Percentiles rank a stretch among this genome's conserved stretches.
These are phyloP conservation scores for Pinctada fucata DNA, from an alignment of 2,888 invertebrate genomes.

Conservation along the genomic window DNA sequence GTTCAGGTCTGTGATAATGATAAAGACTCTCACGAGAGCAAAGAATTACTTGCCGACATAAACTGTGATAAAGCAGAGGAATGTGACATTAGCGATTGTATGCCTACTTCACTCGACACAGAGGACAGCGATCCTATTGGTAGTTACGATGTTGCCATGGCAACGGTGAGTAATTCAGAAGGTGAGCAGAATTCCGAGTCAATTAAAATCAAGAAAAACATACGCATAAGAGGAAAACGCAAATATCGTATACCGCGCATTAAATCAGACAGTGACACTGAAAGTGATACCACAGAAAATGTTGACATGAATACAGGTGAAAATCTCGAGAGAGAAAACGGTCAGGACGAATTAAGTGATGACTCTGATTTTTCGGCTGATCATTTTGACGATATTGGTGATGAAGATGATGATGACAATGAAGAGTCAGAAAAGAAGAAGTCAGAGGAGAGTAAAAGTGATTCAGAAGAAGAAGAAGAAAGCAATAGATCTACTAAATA, in stretches of 20 bases:
- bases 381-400: neutral
- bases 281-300: conserved; percentile 18
- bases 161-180: conserved; percentile 21
- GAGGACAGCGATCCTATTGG: conserved; percentile 24
- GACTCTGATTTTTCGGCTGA: conserved; percentile 38
- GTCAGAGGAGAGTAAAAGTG: conserved; percentile 18
- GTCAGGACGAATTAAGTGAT: conserved; percentile 29
- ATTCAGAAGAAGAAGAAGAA: conserved; percentile 47
- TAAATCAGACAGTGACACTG: conserved; percentile 32
- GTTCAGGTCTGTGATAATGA: neutral
- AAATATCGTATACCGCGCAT: conserved; percentile 11
- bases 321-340: conserved; percentile 28
- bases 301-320: conserved; percentile 28
- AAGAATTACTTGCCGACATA: neutral
- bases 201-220: conserved; percentile 1
- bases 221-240: conserved; percentile 15
- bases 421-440: conserved; percentile 34
- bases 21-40: neutral
- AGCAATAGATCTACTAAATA: conserved; percentile 50
- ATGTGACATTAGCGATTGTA: neutral
- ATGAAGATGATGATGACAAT: conserved; percentile 39
- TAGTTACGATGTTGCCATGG: conserved; percentile 24
- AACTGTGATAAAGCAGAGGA: conserved; percentile 1
- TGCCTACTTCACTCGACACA: conserved; percentile 16
- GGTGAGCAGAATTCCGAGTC: conserved; percentile 13